Evolutionary conservation across 2,888 invertebrate species (phyloP), one percentile per base, ranked within the genome.

Genomic region (Anaspis maculata): DNA sequence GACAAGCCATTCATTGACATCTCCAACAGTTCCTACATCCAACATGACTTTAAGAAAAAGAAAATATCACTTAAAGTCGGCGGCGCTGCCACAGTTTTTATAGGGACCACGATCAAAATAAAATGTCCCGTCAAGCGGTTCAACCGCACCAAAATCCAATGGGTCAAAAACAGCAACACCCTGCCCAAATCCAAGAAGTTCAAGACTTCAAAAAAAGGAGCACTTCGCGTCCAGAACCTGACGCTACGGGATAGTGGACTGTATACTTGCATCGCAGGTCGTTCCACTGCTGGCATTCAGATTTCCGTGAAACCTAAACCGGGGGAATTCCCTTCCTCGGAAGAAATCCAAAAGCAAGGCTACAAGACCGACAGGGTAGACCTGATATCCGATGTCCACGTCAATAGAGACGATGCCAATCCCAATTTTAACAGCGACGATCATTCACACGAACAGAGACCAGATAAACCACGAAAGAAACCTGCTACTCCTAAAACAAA

Each of bases 41-140:
- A 92, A 55, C 82, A 83, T 44, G 85, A 86, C 54, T 79, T 83
- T 0, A 82, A 79, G 54, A 83, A 83, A 64, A 79, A 79, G 42
- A 84, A 84, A 67, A 78, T 89, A 9, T 82, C 84, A 1, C 71
- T 94, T 1, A 89, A 87, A 64, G 84, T 95, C 0, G 94, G 92
- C 0, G 94, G 92, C 0, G 82, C 81, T 1, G 95, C 92, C 0
- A 84, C 84, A 1, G 82, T 95, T 27, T 92, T 87, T 69, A 80
- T 85, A 51, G 94, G 92, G 5, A 89, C 91, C 0, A 85, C 86
- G 54, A 79, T 95, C 37, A 92, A 92, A 67, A 88, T 95, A 47
- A 88, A 91, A 59, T 95, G 95, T 57, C 94, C 94, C 0, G 88
- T 90, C 13, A 88, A 88, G 58, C 80, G 39, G 16, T 82, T 76